phyloP scores from a whole-genome alignment of 2,888 invertebrate genomes.

The Resseliella maxima region DNA sequence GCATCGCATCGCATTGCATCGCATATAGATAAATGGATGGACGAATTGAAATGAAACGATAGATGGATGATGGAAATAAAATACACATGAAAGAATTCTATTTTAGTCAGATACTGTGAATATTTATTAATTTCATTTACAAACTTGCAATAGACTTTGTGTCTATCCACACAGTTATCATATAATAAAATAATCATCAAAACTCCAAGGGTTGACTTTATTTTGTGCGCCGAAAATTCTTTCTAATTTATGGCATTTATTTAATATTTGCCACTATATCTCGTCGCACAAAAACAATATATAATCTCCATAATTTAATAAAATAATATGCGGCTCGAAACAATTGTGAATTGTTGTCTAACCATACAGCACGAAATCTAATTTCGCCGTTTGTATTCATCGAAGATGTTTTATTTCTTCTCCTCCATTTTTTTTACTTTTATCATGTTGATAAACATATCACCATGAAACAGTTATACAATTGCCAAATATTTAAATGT shows the following conservation, averaged over 20 bases:
- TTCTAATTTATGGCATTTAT: background rate
- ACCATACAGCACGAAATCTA: background rate
- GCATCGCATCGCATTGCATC: background rate
- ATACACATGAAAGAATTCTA: conserved; percentile 3
- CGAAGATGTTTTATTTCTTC: background rate
- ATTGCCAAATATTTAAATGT: too few species aligned
- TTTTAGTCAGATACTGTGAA: background rate
- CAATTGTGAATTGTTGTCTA: background rate
- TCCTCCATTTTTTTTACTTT: too few species aligned
- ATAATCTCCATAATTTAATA: background rate
- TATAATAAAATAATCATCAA: background rate
- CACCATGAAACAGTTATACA: too few species aligned
- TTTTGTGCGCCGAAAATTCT: background rate
- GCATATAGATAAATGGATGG: background rate
- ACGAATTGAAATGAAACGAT: too few species aligned
- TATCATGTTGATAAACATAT: too few species aligned
- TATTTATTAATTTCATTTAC: conserved; percentile 21
- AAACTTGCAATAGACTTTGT: conserved; percentile 46
- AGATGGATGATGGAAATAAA: background rate
- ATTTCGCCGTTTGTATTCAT: conserved; percentile 13
- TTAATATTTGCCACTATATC: background rate
- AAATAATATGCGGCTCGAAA: background rate
- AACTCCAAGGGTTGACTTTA: background rate
- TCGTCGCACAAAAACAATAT: background rate
- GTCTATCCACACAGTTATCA: background rate